Evolutionary conservation across 2,888 invertebrate genomes (phyloP).

Genomic region (Apamea anceps): DNA sequence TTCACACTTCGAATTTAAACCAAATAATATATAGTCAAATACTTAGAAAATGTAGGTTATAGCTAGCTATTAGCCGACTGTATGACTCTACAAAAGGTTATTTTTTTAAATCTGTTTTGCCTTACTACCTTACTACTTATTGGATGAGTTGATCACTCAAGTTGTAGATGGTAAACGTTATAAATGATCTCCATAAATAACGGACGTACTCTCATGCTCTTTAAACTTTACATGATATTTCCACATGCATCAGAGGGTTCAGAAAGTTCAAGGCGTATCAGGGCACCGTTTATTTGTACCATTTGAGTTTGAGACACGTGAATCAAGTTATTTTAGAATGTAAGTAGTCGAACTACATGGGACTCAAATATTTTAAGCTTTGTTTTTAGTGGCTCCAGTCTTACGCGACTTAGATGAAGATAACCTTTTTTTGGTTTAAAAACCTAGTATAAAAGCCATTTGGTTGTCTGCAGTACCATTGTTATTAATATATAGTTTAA

Average conservation of each 20-base stretch:
- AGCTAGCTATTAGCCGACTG: neutral
- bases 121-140: too few species aligned
- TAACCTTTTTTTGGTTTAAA: neutral
- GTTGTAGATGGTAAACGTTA: neutral
- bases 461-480: neutral
- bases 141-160: neutral
- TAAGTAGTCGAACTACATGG: conserved; percentile 9
- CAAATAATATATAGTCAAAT: neutral
- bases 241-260: conserved; percentile 44
- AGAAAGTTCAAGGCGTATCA: conserved; percentile 59
- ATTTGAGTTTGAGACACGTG: conserved; percentile 38
- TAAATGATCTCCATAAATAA: conserved; percentile 23
- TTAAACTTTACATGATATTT: conserved; percentile 41
- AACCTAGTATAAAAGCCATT: neutral
- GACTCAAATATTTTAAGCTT: neutral
- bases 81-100: neutral
- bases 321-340: conserved; percentile 41
- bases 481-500: neutral
- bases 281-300: conserved; percentile 35
- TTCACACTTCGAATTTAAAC: conserved; percentile 18
- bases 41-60: neutral
- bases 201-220: conserved; percentile 32
- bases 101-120: neutral
- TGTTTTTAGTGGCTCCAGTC: neutral
- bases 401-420: neutral